Percentiles rank a stretch among this genome's conserved stretches.
Evolutionary conservation across 2,113 vertebrate genomes (phyloP).

Genomic region (Pterophyllum scalare): DNA sequence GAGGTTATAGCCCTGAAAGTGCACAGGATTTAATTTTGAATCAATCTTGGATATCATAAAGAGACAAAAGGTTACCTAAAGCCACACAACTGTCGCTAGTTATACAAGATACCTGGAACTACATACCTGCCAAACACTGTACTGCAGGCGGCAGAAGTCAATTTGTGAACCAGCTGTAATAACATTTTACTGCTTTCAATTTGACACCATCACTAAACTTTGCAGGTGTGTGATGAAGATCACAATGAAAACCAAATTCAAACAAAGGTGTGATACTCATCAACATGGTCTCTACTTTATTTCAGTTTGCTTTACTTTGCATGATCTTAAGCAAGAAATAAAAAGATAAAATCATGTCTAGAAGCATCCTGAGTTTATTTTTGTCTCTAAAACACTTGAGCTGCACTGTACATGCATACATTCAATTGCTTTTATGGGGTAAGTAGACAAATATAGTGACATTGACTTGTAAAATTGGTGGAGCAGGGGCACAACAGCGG

Average conservation of each 20-base stretch:
- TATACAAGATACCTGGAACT: neutral
- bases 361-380: slow-evolving; percentile 10
- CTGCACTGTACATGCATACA: neutral
- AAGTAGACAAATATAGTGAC: neutral
- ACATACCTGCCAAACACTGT: neutral
- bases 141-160: neutral
- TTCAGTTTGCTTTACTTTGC: neutral
- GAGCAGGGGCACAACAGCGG: neutral
- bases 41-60: neutral
- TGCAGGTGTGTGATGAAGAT: neutral
- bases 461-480: neutral
- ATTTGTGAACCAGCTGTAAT: neutral
- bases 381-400: neutral
- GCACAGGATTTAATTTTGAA: neutral
- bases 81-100: neutral
- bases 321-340: neutral
- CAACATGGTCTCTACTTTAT: neutral
- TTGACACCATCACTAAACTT: neutral
- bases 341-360: neutral
- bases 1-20: neutral
- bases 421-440: neutral
- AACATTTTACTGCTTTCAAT: neutral
- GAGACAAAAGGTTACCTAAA: neutral
- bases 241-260: neutral
- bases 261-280: neutral